Base-by-base conservation (phyloP, 2,888 invertebrate genomes). In the Andrena praecox region DNA sequence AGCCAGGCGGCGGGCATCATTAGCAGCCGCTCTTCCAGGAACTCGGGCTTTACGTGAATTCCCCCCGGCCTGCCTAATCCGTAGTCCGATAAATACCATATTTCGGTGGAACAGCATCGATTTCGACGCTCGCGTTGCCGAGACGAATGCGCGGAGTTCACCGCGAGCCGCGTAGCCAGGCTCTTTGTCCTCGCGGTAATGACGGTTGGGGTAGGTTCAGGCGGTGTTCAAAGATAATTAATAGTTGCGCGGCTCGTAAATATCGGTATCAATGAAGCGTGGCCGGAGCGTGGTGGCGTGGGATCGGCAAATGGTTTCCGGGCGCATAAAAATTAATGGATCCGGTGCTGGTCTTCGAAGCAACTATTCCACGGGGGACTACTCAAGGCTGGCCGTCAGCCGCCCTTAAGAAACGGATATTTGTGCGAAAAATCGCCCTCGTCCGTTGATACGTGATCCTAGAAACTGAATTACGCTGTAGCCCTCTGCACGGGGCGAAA, bases 311-410 rank as follows among this genome's bases (percentile, higher is more conserved):
- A 88, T 87, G 84, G 87, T 88, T 89, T 90, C 80, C 90, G 87
- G 86, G 87, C 89, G 89, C 88, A 86, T 88, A 88, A 90, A 90
- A 91, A 87, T 91, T 90, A 91, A 91, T 91, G 89, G 89, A 89
- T 86, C 86, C 85, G 79, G 72, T 71, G 77, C 82, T 85, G 85
- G 80, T 85, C 85, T 88, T 89, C 77, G 71, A 16, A 59, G 60
- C 48, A 85, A 71, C 27, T 81, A 75, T 72, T 59, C 60, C 84
- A 67, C 59, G 7, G 42, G 66, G 64, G 35, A 81, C 67, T 35
- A 63, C 5, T 77, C 84, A 84, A 82, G 82, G 77, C 42, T 71
- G 64, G 62, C 64, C 74, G 56, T 70, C 60, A 24, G 31, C 50
- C 66, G 50, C 24, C 3, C 27, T 50, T 20, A 7, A 27, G 20